A percentile compares a stretch with the other conserved stretches of the same genome.
Evolutionary conservation across 2,888 invertebrate genomes (phyloP).

Genomic region (Drosophila planitibia): DNA sequence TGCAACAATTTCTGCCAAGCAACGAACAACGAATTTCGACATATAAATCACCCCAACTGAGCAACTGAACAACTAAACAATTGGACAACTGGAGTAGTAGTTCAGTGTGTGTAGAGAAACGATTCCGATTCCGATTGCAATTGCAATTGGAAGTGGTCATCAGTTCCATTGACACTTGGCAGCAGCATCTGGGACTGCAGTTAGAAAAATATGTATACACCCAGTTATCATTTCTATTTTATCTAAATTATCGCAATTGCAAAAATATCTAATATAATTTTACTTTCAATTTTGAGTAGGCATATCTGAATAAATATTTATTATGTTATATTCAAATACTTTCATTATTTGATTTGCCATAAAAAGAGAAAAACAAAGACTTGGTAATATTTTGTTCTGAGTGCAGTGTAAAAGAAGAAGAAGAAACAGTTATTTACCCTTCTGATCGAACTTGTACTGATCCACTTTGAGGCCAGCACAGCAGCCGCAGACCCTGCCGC

Average conservation of each 20-base stretch:
- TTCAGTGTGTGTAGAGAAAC: not conserved
- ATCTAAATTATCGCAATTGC: not conserved
- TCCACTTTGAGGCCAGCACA: constrained; percentile 91
- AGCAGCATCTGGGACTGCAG: not conserved
- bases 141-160: not conserved
- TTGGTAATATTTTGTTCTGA: not conserved
- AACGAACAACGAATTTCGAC: constrained; percentile 8
- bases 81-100: constrained; percentile 21
- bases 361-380: no score
- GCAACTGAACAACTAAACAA: not conserved
- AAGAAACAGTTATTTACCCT: constrained; percentile 69
- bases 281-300: not conserved
- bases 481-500: constrained; percentile 88
- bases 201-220: no score
- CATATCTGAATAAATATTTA: not conserved
- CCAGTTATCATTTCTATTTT: not conserved
- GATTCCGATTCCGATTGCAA: not conserved
- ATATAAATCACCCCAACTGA: constrained; percentile 12
- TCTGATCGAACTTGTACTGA: constrained; percentile 86
- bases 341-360: no score
- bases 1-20: constrained; percentile 17
- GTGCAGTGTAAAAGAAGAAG: not conserved
- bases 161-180: not conserved
- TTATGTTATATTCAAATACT: no score
- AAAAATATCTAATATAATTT: not conserved